Base-by-base conservation (phyloP, 30 jellyfish, hydroid and myxozoan genomes). In the Aurelia aurita complex sp. Pacific region DNA sequence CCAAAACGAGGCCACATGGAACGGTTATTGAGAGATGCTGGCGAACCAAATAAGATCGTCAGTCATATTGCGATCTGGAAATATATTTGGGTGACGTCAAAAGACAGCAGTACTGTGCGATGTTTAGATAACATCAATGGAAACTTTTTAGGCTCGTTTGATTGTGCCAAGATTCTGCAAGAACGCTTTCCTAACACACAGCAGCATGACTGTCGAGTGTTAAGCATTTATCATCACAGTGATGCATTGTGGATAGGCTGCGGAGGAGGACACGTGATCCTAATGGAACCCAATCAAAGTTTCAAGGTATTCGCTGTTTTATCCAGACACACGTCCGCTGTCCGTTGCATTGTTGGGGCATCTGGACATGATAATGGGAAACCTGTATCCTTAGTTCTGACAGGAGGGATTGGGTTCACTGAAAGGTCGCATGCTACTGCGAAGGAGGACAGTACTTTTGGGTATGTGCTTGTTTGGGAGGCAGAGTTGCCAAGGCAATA, bases 391-490 rank as follows among this genome's bases (percentile, higher is more conserved):
- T 43, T 79, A 53, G 89, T 88, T 12, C 55, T 88, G 33, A 88
- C 92, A 2, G 97, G 97, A 4, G 90, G 91, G 6, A 35, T 88
- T 51, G 97, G 97, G 10, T 88, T 88, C 61, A 67, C 50, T 1
- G 90, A 76, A 33, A 70, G 94, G 18, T 68, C 91, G 6, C 87
- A 67, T n/a, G 52, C 17, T 9, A 16, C 34, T 4, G 75, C 46
- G n/a, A 57, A 54, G 43, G 64, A 71, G 50, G 83, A 67, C 10
- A 38, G 50, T 34, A 40, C 64, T 11, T 76, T 66, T 74, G 98
- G 98, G 11, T 83, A 76, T 82, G 96, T 88, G 7, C 81, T 94
- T 1, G 91, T 94, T 1, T 94, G 98, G 98, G 96, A 88, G 29
- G 92, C 97, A 4, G 97, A 94, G 19, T 77, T 94, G 9, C 85